A percentile compares a stretch with the other conserved stretches of the same genome.
Evolutionary conservation across 2,113 vertebrate genomes (phyloP).

Genomic region (Ginglymostoma cirratum): DNA sequence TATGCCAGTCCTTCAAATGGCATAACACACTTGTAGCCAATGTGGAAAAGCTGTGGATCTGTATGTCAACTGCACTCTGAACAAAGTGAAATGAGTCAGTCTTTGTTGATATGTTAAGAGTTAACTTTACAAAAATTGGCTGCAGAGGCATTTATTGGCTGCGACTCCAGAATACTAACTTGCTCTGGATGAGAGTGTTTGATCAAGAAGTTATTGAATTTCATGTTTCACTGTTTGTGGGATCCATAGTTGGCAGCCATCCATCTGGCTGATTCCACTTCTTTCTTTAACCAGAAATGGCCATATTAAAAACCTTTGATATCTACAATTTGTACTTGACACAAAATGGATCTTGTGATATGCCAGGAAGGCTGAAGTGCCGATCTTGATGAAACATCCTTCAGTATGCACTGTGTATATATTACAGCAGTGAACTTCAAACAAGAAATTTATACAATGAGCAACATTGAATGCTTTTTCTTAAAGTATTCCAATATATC

Average conservation of each 20-base stretch:
- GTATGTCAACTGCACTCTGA: not conserved
- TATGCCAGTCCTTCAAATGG: not conserved
- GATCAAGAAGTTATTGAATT: conserved; percentile 4
- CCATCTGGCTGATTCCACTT: not conserved
- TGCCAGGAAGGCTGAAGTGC: not conserved
- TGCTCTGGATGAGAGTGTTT: not conserved
- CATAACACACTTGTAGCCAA: not conserved
- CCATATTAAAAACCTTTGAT: not conserved
- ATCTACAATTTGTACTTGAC: not conserved
- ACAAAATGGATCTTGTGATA: not conserved
- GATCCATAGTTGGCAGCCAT: not conserved
- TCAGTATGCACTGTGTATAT: not conserved
- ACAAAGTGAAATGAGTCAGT: not conserved
- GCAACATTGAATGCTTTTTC: not conserved
- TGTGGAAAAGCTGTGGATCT: not conserved
- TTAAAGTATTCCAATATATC: conserved; percentile 5
- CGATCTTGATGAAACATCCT: not conserved
- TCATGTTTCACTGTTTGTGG: not conserved
- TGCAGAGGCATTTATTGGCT: not conserved
- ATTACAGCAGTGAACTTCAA: not conserved
- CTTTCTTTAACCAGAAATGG: not conserved
- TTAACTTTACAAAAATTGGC: not conserved
- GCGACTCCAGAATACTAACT: not conserved
- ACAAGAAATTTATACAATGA: not conserved
- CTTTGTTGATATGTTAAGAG: not conserved